phyloP scores from a whole-genome alignment of 2,113 vertebrate species.

The Proteles cristata region DNA sequence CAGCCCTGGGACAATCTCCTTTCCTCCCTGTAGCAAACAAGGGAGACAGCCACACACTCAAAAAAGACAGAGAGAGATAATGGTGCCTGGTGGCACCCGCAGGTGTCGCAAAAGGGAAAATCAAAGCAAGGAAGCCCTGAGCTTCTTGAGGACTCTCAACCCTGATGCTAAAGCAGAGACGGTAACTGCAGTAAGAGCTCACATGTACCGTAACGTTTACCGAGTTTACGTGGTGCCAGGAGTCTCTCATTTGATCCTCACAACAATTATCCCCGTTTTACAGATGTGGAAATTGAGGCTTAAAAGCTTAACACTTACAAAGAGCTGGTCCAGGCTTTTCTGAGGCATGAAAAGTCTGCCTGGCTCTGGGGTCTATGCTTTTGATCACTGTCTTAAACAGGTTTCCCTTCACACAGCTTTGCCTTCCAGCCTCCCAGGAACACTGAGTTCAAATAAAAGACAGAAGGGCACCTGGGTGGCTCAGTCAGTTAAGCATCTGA shows the following conservation, averaged over 20 bases:
- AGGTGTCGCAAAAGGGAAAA: background rate
- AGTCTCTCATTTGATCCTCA: background rate
- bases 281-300: background rate
- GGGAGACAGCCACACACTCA: background rate
- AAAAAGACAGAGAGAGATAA: background rate
- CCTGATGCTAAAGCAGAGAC: background rate
- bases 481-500: no score
- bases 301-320: background rate
- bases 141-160: background rate
- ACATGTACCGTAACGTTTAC: background rate
- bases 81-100: fast-evolving
- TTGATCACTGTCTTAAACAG: background rate
- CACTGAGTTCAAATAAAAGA: slow-evolving; percentile 1
- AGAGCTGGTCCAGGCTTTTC: background rate
- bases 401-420: background rate
- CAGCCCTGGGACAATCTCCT: background rate
- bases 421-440: background rate
- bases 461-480: no score
- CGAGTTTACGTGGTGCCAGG: background rate
- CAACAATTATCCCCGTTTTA: background rate
- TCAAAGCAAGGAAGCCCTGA: background rate
- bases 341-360: background rate
- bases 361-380: background rate
- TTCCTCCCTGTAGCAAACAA: slow-evolving; percentile 36
- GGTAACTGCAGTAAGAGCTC: background rate